Evolutionary conservation across 1,140 invertebrate species (phyloP).

Genomic region (Pseudomyrmex cubaensis): DNA sequence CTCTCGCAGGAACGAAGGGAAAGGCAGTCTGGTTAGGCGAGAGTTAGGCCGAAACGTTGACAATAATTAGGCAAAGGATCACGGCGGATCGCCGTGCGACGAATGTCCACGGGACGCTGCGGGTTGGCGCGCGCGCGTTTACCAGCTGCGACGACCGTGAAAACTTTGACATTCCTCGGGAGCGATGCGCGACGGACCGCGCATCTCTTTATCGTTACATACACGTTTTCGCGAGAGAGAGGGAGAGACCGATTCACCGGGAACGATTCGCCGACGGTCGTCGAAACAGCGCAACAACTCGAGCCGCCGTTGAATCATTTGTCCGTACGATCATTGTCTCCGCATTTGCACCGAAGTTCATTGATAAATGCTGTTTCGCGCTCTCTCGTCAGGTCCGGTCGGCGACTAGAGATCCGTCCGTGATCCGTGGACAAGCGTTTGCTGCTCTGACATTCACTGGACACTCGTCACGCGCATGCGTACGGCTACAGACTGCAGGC

Average conservation of each 20-base stretch:
- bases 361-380: background rate
- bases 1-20: background rate
- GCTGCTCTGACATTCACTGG: too few species aligned
- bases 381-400: background rate
- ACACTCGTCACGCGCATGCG: too few species aligned
- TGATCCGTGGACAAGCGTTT: too few species aligned
- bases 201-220: slow-evolving; percentile 59
- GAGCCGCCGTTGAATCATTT: background rate
- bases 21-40: slow-evolving; percentile 21
- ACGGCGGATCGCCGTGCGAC: slow-evolving; percentile 21
- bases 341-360: background rate
- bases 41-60: slow-evolving; percentile 61
- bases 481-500: too few species aligned
- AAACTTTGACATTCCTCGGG: slow-evolving; percentile 57
- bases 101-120: background rate
- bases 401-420: too few species aligned
- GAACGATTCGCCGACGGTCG: background rate
- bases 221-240: too few species aligned
- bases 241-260: background rate
- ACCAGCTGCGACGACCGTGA: slow-evolving; percentile 42
- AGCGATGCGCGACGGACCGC: slow-evolving; percentile 26
- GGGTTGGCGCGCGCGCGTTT: slow-evolving; percentile 65
- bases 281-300: background rate
- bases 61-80: background rate
- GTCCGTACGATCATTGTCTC: background rate